A percentile compares a stretch with the other conserved stretches of the same genome.
phyloP scores from a whole-genome alignment of 2,113 vertebrate species.

The Morone chrysops region DNA sequence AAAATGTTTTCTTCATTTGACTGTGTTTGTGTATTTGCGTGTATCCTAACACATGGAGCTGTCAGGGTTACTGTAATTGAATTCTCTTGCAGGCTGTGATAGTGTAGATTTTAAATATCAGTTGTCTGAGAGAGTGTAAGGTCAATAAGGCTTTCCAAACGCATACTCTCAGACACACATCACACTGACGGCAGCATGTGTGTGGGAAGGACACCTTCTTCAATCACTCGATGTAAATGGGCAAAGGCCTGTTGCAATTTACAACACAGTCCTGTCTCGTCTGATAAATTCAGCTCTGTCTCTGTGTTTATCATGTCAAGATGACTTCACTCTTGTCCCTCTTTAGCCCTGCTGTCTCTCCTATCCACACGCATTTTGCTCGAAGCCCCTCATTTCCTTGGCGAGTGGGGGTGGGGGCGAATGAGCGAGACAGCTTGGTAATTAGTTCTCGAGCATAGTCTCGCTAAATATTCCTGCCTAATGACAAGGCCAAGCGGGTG shows the following conservation, averaged over 20 bases:
- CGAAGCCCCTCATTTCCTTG: constrained; percentile 66
- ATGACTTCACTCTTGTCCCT: constrained; percentile 75
- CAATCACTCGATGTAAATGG: constrained; percentile 79
- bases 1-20: not conserved
- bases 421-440: constrained; percentile 74
- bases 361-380: constrained; percentile 52
- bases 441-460: constrained; percentile 76
- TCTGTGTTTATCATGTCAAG: constrained; percentile 80
- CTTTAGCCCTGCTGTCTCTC: constrained; percentile 63
- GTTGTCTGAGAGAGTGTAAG: constrained; percentile 30
- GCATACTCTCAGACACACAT: not conserved
- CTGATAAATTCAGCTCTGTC: constrained; percentile 72
- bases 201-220: constrained; percentile 64
- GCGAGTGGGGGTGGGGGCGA: constrained; percentile 41
- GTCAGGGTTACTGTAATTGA: not conserved
- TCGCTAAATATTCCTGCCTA: constrained; percentile 76
- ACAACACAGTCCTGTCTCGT: constrained; percentile 64
- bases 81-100: not conserved
- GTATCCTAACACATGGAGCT: not conserved
- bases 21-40: not conserved
- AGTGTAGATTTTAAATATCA: constrained; percentile 26
- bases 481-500: constrained; percentile 69
- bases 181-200: constrained; percentile 18
- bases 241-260: constrained; percentile 68
- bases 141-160: constrained; percentile 32